Percentiles rank a stretch among this genome's conserved stretches.
Evolutionary conservation across 2,888 invertebrate species (phyloP).

Genomic region (Chironomus riparius): DNA sequence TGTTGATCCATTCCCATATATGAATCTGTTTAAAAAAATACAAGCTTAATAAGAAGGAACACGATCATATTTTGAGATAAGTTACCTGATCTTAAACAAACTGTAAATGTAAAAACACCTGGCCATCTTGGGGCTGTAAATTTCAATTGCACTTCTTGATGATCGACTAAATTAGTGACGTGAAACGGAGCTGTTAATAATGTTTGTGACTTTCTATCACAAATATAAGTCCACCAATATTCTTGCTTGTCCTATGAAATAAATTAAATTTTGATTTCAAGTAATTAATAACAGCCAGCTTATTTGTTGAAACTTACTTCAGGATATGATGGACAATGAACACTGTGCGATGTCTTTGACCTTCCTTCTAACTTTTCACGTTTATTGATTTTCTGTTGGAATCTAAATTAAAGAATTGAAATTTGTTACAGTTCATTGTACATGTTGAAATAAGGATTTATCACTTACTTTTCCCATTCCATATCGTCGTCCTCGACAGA

Average conservation of each 20-base stretch:
- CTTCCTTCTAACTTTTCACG: conserved; percentile 87
- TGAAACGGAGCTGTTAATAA: conserved; percentile 88
- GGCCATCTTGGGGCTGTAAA: conserved; percentile 95
- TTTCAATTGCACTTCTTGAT: conserved; percentile 87
- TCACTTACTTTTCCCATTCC: conserved; percentile 72
- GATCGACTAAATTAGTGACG: conserved; percentile 81
- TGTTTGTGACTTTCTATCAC: conserved; percentile 86
- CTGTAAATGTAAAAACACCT: conserved; percentile 84
- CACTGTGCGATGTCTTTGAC: conserved; percentile 89
- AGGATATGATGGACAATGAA: conserved; percentile 94
- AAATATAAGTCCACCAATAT: conserved; percentile 99
- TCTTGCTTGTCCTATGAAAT: conserved; percentile 74
- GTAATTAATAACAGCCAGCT: not conserved
- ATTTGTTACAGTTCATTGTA: too few relatives aligned
- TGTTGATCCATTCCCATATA: conserved; percentile 95
- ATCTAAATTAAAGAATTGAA: conserved; percentile 37
- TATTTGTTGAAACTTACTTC: conserved; percentile 51
- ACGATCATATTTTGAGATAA: not conserved
- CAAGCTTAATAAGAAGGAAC: not conserved
- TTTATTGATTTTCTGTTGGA: conserved; percentile 79
- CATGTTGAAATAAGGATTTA: too few relatives aligned
- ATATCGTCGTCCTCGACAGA: conserved; percentile 64
- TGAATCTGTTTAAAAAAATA: conserved; percentile 57
- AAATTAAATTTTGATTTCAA: not conserved
- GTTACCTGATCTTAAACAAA: conserved; percentile 74